Percentiles rank a stretch among this genome's conserved stretches.
These are phyloP conservation scores for Polia nebulosa DNA, from an alignment of 2,888 invertebrate species.

Conservation along the genomic window DNA sequence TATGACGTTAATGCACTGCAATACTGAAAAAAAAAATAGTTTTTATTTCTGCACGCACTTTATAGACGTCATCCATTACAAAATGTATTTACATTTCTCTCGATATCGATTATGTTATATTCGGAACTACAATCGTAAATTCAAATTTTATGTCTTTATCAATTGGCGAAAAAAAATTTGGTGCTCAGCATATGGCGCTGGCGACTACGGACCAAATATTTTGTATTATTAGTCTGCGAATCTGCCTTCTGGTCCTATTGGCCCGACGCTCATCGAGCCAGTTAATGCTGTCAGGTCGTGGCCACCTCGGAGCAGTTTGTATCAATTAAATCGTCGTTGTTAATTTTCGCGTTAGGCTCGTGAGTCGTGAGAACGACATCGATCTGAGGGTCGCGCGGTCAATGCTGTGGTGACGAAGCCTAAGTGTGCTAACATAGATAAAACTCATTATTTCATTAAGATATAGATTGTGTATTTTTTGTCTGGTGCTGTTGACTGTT, in stretches of 20 bases:
- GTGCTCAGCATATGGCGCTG: background rate
- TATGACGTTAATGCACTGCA: constrained; percentile 53
- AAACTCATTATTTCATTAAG: constrained; percentile 53
- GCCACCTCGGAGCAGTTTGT: constrained; percentile 77
- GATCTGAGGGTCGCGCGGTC: constrained; percentile 71
- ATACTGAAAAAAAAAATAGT: constrained; percentile 6
- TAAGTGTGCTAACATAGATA: constrained; percentile 45
- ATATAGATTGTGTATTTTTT: constrained; percentile 42
- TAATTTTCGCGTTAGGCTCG: constrained; percentile 84
- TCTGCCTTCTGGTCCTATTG: constrained; percentile 56
- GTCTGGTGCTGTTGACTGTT: constrained; percentile 13
- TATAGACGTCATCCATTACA: constrained; percentile 37
- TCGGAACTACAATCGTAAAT: constrained; percentile 47
- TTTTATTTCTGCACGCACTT: constrained; percentile 30
- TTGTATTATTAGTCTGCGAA: constrained; percentile 61
- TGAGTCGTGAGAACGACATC: constrained; percentile 84
- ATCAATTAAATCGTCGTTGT: constrained; percentile 87
- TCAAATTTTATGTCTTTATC: constrained; percentile 44
- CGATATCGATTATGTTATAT: constrained; percentile 36
- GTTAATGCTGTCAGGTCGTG: constrained; percentile 66
- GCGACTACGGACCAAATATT: constrained; percentile 33
- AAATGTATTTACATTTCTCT: constrained; percentile 22
- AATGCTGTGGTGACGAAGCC: constrained; percentile 66
- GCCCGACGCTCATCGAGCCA: constrained; percentile 58
- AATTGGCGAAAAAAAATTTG: constrained; percentile 35